A percentile compares a stretch with the other conserved stretches of the same genome.
These are phyloP conservation scores for Ceratosolen solmsi DNA, from an alignment of 1,140 invertebrate genomes.

Conservation along the genomic window DNA sequence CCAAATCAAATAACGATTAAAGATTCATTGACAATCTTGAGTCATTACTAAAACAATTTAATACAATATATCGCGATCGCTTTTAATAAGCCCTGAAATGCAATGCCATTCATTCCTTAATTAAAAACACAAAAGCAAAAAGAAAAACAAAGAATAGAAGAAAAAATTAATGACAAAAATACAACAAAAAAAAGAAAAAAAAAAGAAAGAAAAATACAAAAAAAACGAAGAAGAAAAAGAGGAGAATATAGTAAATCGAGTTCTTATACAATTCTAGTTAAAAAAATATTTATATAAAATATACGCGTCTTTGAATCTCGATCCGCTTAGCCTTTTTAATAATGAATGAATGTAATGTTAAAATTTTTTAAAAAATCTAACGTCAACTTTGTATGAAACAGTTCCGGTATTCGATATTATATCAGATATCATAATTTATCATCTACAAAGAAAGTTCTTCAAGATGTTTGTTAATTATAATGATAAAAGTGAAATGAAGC, in stretches of 20 bases:
- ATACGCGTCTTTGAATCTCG: slow-evolving; percentile 45
- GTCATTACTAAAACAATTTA: not conserved
- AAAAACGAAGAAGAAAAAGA: slow-evolving; percentile 16
- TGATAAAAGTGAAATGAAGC: slow-evolving; percentile 11
- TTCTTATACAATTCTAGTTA: slow-evolving; percentile 54
- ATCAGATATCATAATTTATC: slow-evolving; percentile 14
- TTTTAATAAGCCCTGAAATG: slow-evolving; percentile 31
- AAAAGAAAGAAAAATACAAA: not conserved
- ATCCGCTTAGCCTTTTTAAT: slow-evolving; percentile 42
- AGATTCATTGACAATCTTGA: slow-evolving; percentile 5
- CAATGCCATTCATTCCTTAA: slow-evolving; percentile 57
- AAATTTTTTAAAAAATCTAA: slow-evolving; percentile 10
- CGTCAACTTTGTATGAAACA: slow-evolving; percentile 11
- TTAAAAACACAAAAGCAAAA: slow-evolving; percentile 20
- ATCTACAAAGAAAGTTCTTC: slow-evolving; percentile 34
- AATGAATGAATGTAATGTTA: not conserved
- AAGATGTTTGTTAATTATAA: slow-evolving; percentile 39
- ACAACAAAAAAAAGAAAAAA: too few relatives aligned
- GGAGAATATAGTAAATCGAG: slow-evolving; percentile 38
- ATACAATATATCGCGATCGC: not conserved
- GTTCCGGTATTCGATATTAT: slow-evolving; percentile 4
- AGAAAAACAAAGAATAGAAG: not conserved
- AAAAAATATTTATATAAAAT: slow-evolving; percentile 52
- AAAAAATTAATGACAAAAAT: too few relatives aligned
- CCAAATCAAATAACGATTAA: slow-evolving; percentile 36